phyloP scores from a whole-genome alignment of 1,140 invertebrate species.

The Sitodiplosis mosellana region DNA sequence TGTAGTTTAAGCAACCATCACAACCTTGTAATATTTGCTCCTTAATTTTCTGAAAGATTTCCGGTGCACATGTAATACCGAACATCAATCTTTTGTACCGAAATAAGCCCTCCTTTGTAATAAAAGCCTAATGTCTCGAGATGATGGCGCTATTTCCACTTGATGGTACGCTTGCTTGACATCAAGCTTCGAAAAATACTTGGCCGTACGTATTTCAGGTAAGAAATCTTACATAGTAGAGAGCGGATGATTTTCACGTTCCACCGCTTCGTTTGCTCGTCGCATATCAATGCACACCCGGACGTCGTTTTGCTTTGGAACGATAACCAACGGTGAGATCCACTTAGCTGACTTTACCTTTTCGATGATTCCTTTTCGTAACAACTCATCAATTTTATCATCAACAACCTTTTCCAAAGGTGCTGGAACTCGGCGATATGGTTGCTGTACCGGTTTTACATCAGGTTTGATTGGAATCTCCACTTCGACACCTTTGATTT shows the following conservation, averaged over 20 bases:
- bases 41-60: conserved; percentile 22
- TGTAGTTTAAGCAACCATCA: conserved; percentile 11
- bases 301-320: conserved; percentile 16
- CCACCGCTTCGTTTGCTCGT: conserved; percentile 18
- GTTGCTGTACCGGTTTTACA: conserved; percentile 13
- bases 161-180: conserved; percentile 15
- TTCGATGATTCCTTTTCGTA: conserved; percentile 5
- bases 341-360: conserved; percentile 9
- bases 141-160: conserved; percentile 7
- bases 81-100: conserved; percentile 19
- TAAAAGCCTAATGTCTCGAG: conserved; percentile 19
- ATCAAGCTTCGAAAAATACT: conserved; percentile 13
- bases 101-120: conserved; percentile 16
- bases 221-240: conserved; percentile 17
- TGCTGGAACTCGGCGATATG: conserved; percentile 12
- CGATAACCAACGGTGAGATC: conserved; percentile 21
- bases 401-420: conserved; percentile 6
- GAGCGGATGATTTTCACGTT: conserved; percentile 18
- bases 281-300: conserved; percentile 24
- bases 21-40: conserved; percentile 13
- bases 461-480: conserved; percentile 1
- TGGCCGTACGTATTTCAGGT: conserved; percentile 12
- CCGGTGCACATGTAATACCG: conserved; percentile 16
- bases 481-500: neutral
- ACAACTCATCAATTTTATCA: conserved; percentile 5